Percentiles rank a stretch among this genome's conserved stretches.
Evolutionary conservation across 2,113 vertebrate genomes (phyloP).

Genomic region (Microtus montanus): DNA sequence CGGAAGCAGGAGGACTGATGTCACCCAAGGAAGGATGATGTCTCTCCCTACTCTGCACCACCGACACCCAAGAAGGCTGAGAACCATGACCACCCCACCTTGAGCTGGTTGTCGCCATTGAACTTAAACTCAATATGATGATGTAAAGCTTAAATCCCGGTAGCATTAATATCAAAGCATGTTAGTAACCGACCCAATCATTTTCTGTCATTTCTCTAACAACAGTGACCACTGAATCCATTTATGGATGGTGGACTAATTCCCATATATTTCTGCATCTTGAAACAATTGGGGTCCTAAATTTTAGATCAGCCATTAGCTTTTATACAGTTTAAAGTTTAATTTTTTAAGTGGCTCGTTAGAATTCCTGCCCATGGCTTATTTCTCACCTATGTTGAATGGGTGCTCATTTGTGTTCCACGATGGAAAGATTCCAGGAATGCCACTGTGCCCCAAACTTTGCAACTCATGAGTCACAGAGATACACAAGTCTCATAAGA

Average conservation of each 20-base stretch:
- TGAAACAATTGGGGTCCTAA: constrained; percentile 52
- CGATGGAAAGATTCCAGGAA: constrained; percentile 34
- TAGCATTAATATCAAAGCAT: constrained; percentile 23
- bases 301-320: constrained; percentile 62
- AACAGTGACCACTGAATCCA: background rate
- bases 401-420: constrained; percentile 41
- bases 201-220: constrained; percentile 20
- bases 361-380: constrained; percentile 29
- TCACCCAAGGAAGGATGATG: background rate
- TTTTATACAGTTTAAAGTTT: constrained; percentile 57
- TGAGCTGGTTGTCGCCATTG: background rate
- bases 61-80: background rate
- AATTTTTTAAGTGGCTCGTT: constrained; percentile 54
- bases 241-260: constrained; percentile 43
- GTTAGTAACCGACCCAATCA: background rate
- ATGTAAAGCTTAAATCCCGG: background rate
- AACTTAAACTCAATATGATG: background rate
- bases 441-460: background rate
- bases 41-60: background rate
- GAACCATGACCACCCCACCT: background rate
- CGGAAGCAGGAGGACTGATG: background rate
- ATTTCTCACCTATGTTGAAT: constrained; percentile 46
- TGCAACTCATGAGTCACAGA: constrained; percentile 29
- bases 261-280: constrained; percentile 43
- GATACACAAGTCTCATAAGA: constrained; percentile 18